These are phyloP conservation scores for Turdus rufiventris DNA, from an alignment of 2,113 vertebrate genomes.

Conservation along the genomic window DNA sequence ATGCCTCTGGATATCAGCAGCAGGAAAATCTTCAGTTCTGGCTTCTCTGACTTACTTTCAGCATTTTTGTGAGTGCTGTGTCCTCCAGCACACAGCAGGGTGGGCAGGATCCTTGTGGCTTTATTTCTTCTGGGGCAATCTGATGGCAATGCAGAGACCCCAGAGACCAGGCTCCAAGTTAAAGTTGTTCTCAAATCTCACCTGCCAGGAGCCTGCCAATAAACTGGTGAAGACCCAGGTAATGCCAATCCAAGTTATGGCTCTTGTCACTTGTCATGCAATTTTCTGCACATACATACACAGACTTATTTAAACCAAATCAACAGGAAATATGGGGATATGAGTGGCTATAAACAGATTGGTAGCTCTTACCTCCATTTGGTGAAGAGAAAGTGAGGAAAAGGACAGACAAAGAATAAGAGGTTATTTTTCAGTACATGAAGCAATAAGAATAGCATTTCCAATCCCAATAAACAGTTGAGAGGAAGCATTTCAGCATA, in stretches of 20 bases:
- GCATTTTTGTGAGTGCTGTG: fast-evolving
- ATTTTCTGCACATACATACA: background rate
- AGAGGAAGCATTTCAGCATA: background rate
- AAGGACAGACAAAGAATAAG: background rate
- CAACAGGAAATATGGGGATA: background rate
- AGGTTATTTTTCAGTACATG: background rate
- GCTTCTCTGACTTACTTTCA: background rate
- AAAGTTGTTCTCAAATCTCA: background rate
- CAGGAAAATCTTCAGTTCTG: background rate
- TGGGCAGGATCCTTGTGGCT: background rate
- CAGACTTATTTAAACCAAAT: background rate
- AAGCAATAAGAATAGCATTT: background rate
- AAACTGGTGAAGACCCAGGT: background rate
- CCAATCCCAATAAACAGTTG: background rate
- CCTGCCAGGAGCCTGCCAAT: background rate
- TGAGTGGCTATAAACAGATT: background rate
- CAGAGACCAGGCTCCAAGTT: background rate
- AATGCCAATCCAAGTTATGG: background rate
- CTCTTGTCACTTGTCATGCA: background rate
- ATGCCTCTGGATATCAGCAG: background rate
- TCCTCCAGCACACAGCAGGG: fast-evolving
- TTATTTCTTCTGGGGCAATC: background rate
- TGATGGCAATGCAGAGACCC: background rate
- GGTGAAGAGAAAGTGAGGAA: background rate
- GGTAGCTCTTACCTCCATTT: background rate